A percentile compares a stretch with the other conserved stretches of the same genome.
These are phyloP conservation scores for Ormyrus pomaceus DNA, from an alignment of 2,888 invertebrate species.

Conservation along the genomic window DNA sequence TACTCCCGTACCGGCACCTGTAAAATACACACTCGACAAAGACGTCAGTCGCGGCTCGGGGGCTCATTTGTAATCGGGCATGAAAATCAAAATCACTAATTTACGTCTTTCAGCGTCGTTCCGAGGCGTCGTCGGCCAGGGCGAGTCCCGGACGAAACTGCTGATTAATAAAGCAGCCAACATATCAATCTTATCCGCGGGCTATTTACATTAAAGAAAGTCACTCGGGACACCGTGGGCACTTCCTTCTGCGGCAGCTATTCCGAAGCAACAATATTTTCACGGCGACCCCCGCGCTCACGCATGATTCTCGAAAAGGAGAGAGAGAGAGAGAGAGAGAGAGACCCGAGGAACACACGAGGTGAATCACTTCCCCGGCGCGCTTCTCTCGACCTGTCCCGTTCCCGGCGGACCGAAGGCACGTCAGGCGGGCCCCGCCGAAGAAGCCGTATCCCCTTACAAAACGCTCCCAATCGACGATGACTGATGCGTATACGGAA, in stretches of 20 bases:
- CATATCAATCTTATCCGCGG: conserved; percentile 32
- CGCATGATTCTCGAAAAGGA: conserved; percentile 34
- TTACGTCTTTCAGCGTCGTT: conserved; percentile 26
- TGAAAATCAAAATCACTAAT: conserved; percentile 39
- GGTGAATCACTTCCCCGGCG: too few relatives aligned
- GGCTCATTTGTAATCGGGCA: conserved; percentile 16
- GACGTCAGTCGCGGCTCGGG: not conserved
- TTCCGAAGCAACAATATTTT: conserved; percentile 48
- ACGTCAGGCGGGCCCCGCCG: not conserved
- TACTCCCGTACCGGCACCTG: not conserved
- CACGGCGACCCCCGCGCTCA: conserved; percentile 32
- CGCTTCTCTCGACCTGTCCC: conserved; percentile 23
- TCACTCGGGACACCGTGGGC: not conserved
- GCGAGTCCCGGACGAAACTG: conserved; percentile 9
- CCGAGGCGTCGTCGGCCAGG: not conserved
- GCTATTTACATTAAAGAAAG: conserved; percentile 44
- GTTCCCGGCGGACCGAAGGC: not conserved
- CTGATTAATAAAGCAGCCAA: conserved; percentile 48
- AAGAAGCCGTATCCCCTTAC: conserved; percentile 56
- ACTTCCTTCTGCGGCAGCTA: conserved; percentile 24
- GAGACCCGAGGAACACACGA: too few relatives aligned
- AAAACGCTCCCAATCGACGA: conserved; percentile 51
- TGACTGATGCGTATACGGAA: conserved; percentile 21
- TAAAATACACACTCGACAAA: not conserved
- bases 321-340: not conserved